Evolutionary conservation across 2,888 invertebrate species (phyloP).

Genomic region (Tricholauxania praeusta): DNA sequence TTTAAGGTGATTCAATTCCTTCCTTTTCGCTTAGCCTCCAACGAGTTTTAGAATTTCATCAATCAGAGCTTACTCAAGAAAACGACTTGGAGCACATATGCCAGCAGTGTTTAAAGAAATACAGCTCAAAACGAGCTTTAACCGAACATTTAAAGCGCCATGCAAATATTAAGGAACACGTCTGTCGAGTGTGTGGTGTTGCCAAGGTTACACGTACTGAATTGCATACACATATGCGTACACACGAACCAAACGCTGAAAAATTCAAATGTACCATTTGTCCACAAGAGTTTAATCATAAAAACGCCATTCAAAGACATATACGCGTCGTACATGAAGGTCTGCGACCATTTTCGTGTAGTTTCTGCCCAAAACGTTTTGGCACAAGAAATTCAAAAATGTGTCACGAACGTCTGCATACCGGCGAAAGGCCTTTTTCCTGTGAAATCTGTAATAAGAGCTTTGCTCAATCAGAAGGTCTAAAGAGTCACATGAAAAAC

Average conservation of each 20-base stretch:
- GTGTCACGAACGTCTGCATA: conserved; percentile 59
- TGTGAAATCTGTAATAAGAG: conserved; percentile 50
- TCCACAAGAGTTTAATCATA: conserved; percentile 61
- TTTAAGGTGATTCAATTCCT: conserved; percentile 11
- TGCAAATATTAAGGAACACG: conserved; percentile 58
- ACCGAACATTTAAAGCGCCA: conserved; percentile 62
- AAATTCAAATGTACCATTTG: conserved; percentile 62
- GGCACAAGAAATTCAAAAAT: conserved; percentile 60
- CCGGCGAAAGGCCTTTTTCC: conserved; percentile 48
- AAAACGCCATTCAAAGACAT: conserved; percentile 57
- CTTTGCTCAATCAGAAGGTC: conserved; percentile 49
- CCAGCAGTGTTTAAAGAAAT: conserved; percentile 56
- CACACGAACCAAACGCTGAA: conserved; percentile 60
- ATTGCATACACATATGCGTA: conserved; percentile 60
- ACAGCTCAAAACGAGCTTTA: conserved; percentile 61
- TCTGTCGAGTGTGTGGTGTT: conserved; percentile 61
- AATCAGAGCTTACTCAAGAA: conserved; percentile 18
- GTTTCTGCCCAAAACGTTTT: conserved; percentile 58
- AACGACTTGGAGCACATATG: conserved; percentile 51
- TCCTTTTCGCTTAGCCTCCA: conserved; percentile 27
- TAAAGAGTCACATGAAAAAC: conserved; percentile 55
- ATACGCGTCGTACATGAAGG: conserved; percentile 63
- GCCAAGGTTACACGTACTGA: conserved; percentile 63
- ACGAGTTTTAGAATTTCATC: conserved; percentile 36
- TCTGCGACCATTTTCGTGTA: conserved; percentile 57